Conservation (phyloP, 2,113 vertebrate species). For the Carassius carassius region DNA sequence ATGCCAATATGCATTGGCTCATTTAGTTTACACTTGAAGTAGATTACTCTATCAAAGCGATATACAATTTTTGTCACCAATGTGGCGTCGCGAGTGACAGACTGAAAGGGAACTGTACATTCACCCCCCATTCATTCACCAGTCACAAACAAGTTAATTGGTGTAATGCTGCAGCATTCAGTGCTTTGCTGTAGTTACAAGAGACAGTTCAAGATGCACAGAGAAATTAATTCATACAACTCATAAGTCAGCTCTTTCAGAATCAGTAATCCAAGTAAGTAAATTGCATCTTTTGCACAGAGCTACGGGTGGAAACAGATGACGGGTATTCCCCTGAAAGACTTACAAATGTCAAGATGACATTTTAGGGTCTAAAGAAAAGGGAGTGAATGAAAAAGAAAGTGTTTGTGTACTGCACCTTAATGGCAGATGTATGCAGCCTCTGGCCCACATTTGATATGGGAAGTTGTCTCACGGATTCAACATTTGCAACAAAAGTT, state of each 20-base stretch:
- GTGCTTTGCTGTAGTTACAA: neutral
- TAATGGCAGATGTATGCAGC: neutral
- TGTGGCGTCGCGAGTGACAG: no score
- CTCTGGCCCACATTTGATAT: no score
- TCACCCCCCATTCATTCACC: no score
- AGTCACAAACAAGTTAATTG: neutral
- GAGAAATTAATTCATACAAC: neutral
- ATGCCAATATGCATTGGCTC: no score
- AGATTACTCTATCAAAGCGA: no score
- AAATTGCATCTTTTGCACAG: neutral
- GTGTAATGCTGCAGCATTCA: neutral
- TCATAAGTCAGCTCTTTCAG: neutral
- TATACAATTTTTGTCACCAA: no score
- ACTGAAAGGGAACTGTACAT: no score
- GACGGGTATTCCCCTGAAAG: constrained; percentile 42
- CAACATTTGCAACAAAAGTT: no score
- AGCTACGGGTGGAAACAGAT: constrained; percentile 18
- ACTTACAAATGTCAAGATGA: constrained; percentile 41
- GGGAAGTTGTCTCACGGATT: no score
- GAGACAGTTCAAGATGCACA: neutral
- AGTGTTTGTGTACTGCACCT: constrained; percentile 4
- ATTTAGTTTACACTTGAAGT: no score
- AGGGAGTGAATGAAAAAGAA: neutral
- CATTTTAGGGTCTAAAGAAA: constrained; percentile 38
- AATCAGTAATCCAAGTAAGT: neutral